A percentile compares a stretch with the other conserved stretches of the same genome.
phyloP scores from a whole-genome alignment of 2,797 vertebrate genomes.

The Xiphorhynchus erythropygius region DNA sequence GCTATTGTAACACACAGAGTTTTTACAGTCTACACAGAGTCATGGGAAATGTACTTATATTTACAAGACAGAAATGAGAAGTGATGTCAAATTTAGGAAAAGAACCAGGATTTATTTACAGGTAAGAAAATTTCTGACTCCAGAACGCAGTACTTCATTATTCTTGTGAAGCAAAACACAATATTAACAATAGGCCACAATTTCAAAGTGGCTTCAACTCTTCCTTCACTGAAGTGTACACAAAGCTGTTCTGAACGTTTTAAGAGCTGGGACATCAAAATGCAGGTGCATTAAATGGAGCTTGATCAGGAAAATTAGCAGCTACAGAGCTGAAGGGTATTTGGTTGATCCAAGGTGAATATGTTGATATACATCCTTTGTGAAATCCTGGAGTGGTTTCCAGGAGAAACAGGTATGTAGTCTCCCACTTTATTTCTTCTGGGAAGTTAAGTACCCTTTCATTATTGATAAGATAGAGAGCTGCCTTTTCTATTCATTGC shows the following conservation, averaged over 20 bases:
- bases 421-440: constrained; percentile 54
- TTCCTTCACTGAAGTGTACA: not conserved
- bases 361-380: constrained; percentile 51
- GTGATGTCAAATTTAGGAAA: not conserved
- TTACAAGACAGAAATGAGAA: not conserved
- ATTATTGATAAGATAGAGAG: constrained; percentile 60
- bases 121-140: not conserved
- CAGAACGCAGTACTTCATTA: not conserved
- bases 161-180: not conserved
- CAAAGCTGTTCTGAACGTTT: not conserved
- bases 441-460: constrained; percentile 58
- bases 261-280: not conserved
- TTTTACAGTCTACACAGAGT: not conserved
- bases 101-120: not conserved
- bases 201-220: constrained; percentile 33
- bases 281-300: not conserved
- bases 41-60: not conserved
- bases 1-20: not conserved
- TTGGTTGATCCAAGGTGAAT: constrained; percentile 48
- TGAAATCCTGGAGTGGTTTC: constrained; percentile 44
- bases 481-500: constrained; percentile 55
- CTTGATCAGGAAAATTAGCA: constrained; percentile 55
- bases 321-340: constrained; percentile 15
- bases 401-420: constrained; percentile 7
- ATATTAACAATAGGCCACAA: not conserved